Percentiles rank a stretch among this genome's conserved stretches.
Conservation (phyloP, 2,888 invertebrate species). For the Xanthorhoe designata region DNA sequence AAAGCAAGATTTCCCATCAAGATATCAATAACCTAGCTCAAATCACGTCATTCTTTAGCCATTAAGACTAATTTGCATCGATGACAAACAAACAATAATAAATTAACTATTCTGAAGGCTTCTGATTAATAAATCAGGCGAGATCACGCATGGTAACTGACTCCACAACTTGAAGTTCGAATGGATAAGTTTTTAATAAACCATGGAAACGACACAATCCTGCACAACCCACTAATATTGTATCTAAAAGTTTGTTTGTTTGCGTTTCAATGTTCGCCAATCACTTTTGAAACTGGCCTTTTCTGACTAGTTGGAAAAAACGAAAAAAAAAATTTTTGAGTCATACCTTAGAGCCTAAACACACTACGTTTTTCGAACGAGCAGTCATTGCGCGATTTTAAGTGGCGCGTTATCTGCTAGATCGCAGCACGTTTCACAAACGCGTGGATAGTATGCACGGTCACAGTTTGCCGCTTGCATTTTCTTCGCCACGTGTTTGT, state of each 20-base stretch:
- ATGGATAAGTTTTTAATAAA: slow-evolving; percentile 4
- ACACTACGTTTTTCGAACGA: too few species aligned
- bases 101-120: slow-evolving; percentile 57
- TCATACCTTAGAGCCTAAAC: too few species aligned
- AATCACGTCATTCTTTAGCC: slow-evolving; percentile 30
- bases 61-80: slow-evolving; percentile 41
- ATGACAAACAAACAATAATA: slow-evolving; percentile 57
- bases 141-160: slow-evolving; percentile 56
- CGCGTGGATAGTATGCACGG: too few species aligned
- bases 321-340: too few species aligned
- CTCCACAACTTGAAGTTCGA: slow-evolving; percentile 37
- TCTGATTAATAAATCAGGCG: slow-evolving; percentile 57
- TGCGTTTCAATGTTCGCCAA: too few species aligned
- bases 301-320: too few species aligned
- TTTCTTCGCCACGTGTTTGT: too few species aligned
- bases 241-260: background rate
- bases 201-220: slow-evolving; percentile 19
- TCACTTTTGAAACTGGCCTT: too few species aligned
- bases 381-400: too few species aligned
- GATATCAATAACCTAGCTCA: slow-evolving; percentile 21
- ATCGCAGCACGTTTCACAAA: too few species aligned
- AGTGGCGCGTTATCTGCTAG: too few species aligned
- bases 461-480: too few species aligned
- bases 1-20: slow-evolving; percentile 24
- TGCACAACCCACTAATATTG: background rate